These are phyloP conservation scores for Microvelia longipes DNA, from an alignment of 1,140 invertebrate species.

Conservation along the genomic window DNA sequence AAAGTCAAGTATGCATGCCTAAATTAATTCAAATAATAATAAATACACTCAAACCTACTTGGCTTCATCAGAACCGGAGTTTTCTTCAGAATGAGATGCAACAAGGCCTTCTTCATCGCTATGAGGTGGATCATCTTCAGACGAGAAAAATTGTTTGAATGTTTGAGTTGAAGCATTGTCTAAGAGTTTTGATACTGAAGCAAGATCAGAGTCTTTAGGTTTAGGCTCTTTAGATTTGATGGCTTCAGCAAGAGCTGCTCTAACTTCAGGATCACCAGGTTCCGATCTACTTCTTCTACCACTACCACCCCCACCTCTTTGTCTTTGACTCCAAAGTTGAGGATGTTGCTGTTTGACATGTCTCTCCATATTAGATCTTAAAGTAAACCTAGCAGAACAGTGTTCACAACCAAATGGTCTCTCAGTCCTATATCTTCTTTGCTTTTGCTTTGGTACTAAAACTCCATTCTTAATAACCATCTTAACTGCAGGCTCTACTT, in stretches of 20 bases:
- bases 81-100: conserved; percentile 51
- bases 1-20: no score
- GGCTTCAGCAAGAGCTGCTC: not conserved
- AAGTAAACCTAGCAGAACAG: conserved; percentile 72
- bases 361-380: conserved; percentile 73
- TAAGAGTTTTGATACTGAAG: conserved; percentile 55
- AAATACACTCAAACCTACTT: conserved; percentile 41
- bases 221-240: not conserved
- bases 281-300: conserved; percentile 1
- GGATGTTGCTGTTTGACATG: conserved; percentile 89
- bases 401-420: conserved; percentile 76
- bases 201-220: conserved; percentile 38
- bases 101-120: conserved; percentile 61
- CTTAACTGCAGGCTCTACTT: conserved; percentile 37
- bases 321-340: conserved; percentile 64
- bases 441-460: conserved; percentile 78
- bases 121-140: conserved; percentile 32
- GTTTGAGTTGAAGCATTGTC: conserved; percentile 63
- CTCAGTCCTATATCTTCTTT: conserved; percentile 76
- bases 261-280: not conserved
- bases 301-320: conserved; percentile 23
- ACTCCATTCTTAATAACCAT: conserved; percentile 82
- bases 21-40: no score
- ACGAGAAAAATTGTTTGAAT: conserved; percentile 37
- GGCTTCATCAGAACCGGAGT: conserved; percentile 65